Evolutionary conservation across 2,888 invertebrate species (phyloP), one percentile per base, ranked within the genome.

Genomic region (Lordiphosa andalusiaca): DNA sequence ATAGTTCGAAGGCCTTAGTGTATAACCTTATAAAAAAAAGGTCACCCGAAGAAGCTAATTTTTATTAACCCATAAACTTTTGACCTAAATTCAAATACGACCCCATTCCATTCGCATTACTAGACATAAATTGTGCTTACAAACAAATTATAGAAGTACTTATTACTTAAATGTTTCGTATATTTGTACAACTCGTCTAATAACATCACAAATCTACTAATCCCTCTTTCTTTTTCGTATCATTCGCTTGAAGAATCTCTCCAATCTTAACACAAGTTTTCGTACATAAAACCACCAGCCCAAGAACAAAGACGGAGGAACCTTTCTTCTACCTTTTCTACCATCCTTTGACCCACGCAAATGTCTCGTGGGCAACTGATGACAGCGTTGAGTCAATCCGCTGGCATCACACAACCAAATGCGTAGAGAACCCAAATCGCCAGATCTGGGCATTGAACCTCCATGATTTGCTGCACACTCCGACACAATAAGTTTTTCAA

Each of bases 401-500:
- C 21, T 56, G 19, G 47, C 33, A 35, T 60, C 53, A 25, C 46
- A 44, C 3, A 61, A 7, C 80, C 80, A 78, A 30, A 50, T 64
- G 49, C 72, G 53, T 7, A 81, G 42, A 1, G 61, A 36, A 23
- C 48, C 53, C 13, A 57, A n/a, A 16, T 58, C 71, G 48, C 6
- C 50, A 7, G 38, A 41, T 50, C 4, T 37, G 23, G 21, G 12
- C 19, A n/a, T 23, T 16, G 47, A 39, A 12, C 35, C 33, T n/a
- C 10, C 16, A 44, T 44, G 10, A 44, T 30, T 30, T 4, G 49
- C 30, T 6, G 23, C 7, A 12, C 37, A 40, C 5, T 76, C 76
- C 25, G 35, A 30, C 4, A 41, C 53, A 54, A 83, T 63, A 1
- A 69, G 55, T 21, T 51, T 44, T 23, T 75, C 80, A 9, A 76